Evolutionary conservation across 2,113 vertebrate genomes (phyloP).

Genomic region (Rana temporaria): DNA sequence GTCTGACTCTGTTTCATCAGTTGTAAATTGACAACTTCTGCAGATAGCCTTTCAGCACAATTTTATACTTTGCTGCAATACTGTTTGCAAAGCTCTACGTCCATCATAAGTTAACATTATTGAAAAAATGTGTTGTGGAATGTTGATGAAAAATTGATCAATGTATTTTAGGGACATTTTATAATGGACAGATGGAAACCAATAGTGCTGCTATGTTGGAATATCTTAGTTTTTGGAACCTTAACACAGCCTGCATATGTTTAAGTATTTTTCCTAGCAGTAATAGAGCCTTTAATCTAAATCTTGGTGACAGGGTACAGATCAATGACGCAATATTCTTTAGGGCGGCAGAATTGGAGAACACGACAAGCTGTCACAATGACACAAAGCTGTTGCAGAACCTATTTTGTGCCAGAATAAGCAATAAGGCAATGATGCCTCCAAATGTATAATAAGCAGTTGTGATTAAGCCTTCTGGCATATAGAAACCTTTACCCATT

Average conservation of each 20-base stretch:
- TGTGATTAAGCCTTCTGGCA: slow-evolving; percentile 30
- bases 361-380: slow-evolving; percentile 52
- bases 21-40: too few relatives aligned
- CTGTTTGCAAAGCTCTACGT: too few relatives aligned
- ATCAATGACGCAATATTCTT: slow-evolving; percentile 41
- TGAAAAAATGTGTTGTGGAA: too few relatives aligned
- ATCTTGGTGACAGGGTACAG: slow-evolving; percentile 33
- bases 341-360: slow-evolving; percentile 20
- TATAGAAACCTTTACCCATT: slow-evolving; percentile 50
- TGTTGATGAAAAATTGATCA: too few relatives aligned
- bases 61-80: too few relatives aligned
- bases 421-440: slow-evolving; percentile 52
- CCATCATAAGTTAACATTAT: too few relatives aligned
- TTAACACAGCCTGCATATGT: neutral
- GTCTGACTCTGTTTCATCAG: too few relatives aligned
- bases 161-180: too few relatives aligned
- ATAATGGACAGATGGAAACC: too few relatives aligned
- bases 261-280: slow-evolving; percentile 24
- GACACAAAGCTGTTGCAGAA: slow-evolving; percentile 42
- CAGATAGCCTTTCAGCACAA: too few relatives aligned
- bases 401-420: slow-evolving; percentile 51
- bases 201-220: too few relatives aligned
- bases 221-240: neutral
- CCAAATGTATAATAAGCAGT: slow-evolving; percentile 35
- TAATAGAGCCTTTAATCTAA: slow-evolving; percentile 40